These are phyloP conservation scores for Ostrea denselamellosa DNA, from an alignment of 1,140 invertebrate genomes.

Conservation along the genomic window DNA sequence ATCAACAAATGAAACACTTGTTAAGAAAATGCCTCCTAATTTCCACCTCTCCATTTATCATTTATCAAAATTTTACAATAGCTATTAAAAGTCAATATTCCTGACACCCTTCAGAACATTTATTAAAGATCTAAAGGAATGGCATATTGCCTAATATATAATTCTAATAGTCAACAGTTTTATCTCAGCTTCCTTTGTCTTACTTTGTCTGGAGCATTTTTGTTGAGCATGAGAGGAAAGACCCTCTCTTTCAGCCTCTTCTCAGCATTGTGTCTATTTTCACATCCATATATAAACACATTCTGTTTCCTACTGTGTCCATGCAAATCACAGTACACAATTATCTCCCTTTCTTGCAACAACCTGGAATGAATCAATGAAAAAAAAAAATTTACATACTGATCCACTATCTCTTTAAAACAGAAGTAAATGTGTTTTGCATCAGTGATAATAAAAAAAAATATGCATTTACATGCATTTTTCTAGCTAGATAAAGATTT, in stretches of 20 bases:
- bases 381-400: background rate
- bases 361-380: conserved; percentile 69
- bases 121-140: too few relatives aligned
- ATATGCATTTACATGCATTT: background rate
- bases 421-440: background rate
- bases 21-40: background rate
- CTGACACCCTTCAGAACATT: too few relatives aligned
- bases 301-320: conserved; percentile 79
- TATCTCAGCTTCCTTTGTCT: too few relatives aligned
- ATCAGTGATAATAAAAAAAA: background rate
- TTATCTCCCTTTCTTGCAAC: conserved; percentile 91
- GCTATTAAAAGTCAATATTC: too few relatives aligned
- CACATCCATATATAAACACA: conserved; percentile 85
- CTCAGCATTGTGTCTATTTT: conserved; percentile 89
- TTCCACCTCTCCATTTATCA: background rate
- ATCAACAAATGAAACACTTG: conserved; percentile 43
- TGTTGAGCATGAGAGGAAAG: conserved; percentile 94
- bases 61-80: too few relatives aligned
- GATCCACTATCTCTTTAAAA: too few relatives aligned
- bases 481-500: background rate
- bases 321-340: conserved; percentile 79
- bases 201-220: conserved; percentile 94
- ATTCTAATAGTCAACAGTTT: too few relatives aligned
- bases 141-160: too few relatives aligned
- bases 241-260: conserved; percentile 89